phyloP scores from a whole-genome alignment of 2,888 invertebrate species.

The Tricholauxania praeusta region DNA sequence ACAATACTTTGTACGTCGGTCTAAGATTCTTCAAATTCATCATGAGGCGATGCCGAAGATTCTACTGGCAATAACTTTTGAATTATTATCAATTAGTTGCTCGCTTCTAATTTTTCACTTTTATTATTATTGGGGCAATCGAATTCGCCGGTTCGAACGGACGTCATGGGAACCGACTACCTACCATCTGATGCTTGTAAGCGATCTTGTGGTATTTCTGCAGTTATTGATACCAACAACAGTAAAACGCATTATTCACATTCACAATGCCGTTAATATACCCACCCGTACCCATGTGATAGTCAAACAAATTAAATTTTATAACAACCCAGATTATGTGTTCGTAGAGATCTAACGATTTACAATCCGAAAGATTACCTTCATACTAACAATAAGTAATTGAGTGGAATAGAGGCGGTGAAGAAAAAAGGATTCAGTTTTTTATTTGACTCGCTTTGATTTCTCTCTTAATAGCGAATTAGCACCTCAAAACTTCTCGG shows the following conservation, averaged over 20 bases:
- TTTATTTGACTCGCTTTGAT: conserved; percentile 43
- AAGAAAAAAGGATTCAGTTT: conserved; percentile 45
- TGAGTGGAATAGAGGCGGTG: conserved; percentile 30
- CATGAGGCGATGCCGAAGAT: neutral
- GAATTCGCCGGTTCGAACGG: conserved; percentile 44
- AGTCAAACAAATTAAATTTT: conserved; percentile 35
- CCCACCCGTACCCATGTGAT: conserved; percentile 12
- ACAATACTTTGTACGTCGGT: neutral
- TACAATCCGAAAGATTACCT: conserved; percentile 44
- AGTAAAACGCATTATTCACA: conserved; percentile 2
- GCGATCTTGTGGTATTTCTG: conserved; percentile 21
- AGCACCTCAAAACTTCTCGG: conserved; percentile 44
- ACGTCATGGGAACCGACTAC: conserved; percentile 11
- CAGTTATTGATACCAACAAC: conserved; percentile 1
- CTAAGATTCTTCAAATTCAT: conserved; percentile 16
- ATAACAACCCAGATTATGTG: conserved; percentile 21
- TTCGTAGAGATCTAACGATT: conserved; percentile 30
- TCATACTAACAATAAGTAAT: conserved; percentile 5
- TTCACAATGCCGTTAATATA: neutral
- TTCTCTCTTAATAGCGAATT: conserved; percentile 49
- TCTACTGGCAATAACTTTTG: conserved; percentile 49
- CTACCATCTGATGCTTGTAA: neutral
- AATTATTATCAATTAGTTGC: conserved; percentile 59
- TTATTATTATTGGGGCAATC: conserved; percentile 53
- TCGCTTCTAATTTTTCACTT: conserved; percentile 50